Conservation (phyloP, 2,888 invertebrate genomes). For the Penaeus monodon region DNA sequence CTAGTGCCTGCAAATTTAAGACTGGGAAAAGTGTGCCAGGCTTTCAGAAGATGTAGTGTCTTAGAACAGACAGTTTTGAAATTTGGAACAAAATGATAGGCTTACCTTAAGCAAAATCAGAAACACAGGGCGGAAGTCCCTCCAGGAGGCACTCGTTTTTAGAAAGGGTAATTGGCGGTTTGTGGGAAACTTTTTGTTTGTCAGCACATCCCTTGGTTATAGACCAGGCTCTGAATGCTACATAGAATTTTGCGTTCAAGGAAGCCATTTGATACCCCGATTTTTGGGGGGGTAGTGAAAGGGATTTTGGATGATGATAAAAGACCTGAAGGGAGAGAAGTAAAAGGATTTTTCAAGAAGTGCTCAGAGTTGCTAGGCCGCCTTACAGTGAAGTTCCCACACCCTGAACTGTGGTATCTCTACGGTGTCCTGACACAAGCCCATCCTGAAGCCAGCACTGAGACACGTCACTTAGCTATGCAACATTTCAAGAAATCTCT, state of each 20-base stretch:
- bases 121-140: conserved; percentile 86
- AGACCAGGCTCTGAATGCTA: conserved; percentile 79
- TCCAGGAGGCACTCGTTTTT: conserved; percentile 91
- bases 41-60: conserved; percentile 87
- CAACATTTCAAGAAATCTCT: conserved; percentile 60
- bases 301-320: conserved; percentile 77
- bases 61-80: conserved; percentile 90
- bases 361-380: conserved; percentile 80
- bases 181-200: conserved; percentile 95
- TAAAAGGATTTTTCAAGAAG: conserved; percentile 69
- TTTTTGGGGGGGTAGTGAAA: conserved; percentile 80
- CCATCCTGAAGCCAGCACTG: conserved; percentile 34
- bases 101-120: conserved; percentile 88
- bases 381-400: conserved; percentile 76
- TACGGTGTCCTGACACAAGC: conserved; percentile 76
- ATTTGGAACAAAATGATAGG: conserved; percentile 98
- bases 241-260: conserved; percentile 87
- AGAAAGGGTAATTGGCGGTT: conserved; percentile 93
- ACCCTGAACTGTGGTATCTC: conserved; percentile 84
- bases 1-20: conserved; percentile 83
- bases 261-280: conserved; percentile 82
- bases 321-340: conserved; percentile 73
- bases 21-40: conserved; percentile 87
- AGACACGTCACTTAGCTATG: conserved; percentile 58
- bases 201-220: conserved; percentile 75